Conservation (phyloP, 2,888 invertebrate genomes). For the Dascillus cervinus region DNA sequence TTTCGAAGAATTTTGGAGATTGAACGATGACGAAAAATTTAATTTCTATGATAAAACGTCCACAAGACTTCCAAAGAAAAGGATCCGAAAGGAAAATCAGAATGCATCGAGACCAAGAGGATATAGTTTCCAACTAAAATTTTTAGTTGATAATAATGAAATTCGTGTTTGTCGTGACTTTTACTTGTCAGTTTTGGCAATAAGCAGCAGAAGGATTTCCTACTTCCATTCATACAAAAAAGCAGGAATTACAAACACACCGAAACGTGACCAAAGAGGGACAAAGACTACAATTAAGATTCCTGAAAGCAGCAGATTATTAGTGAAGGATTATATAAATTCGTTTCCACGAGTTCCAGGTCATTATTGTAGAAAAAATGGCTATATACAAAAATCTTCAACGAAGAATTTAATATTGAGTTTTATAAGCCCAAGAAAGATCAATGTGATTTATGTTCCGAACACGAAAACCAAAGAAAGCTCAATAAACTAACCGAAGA, state of each 20-base stretch:
- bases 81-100: neutral
- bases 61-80: neutral
- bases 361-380: neutral
- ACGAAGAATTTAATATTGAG: constrained; percentile 1
- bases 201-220: neutral
- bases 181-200: neutral
- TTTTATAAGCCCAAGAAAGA: constrained; percentile 4
- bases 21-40: neutral
- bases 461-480: constrained; percentile 2
- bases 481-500: constrained; percentile 2
- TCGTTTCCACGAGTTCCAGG: neutral
- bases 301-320: no score
- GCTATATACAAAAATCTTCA: constrained; percentile 1
- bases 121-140: neutral
- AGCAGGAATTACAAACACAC: no score
- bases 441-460: neutral
- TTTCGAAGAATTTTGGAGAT: neutral
- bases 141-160: neutral
- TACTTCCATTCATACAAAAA: neutral
- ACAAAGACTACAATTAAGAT: no score
- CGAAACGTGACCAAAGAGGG: no score
- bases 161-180: neutral
- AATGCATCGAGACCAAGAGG: neutral
- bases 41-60: neutral
- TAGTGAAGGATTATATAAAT: no score